A percentile compares a stretch with the other conserved stretches of the same genome.
Evolutionary conservation across 2,113 vertebrate species (phyloP).

Genomic region (Serinus canaria): DNA sequence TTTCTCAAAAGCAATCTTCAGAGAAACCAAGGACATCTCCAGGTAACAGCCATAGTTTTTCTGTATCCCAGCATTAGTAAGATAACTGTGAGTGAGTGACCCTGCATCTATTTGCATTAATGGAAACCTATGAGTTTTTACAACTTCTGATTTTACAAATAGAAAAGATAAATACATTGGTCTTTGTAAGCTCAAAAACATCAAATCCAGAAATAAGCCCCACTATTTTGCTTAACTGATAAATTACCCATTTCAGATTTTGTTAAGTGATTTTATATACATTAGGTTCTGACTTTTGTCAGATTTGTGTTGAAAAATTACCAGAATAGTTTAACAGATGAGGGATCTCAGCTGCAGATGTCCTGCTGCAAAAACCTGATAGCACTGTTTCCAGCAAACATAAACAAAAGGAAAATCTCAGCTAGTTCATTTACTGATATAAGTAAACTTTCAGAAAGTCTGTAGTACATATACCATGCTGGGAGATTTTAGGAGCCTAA

Average conservation of each 20-base stretch:
- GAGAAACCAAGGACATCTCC: not conserved
- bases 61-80: not conserved
- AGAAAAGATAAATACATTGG: not conserved
- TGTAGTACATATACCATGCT: not conserved
- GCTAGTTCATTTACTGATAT: not conserved
- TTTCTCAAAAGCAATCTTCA: not conserved
- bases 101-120: not conserved
- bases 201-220: not conserved
- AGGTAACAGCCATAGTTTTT: not conserved
- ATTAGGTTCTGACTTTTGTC: not conserved
- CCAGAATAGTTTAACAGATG: not conserved
- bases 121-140: not conserved
- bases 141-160: not conserved
- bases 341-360: not conserved
- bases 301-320: not conserved
- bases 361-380: not conserved
- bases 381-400: not conserved
- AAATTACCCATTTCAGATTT: not conserved
- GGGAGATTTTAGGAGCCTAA: not conserved
- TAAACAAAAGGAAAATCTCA: not conserved
- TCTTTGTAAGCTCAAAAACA: not conserved
- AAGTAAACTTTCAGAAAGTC: not conserved
- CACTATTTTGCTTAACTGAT: not conserved
- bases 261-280: not conserved
- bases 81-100: not conserved